Evolutionary conservation across 2,888 invertebrate species (phyloP).

Genomic region (Drosophila sordidapex): DNA sequence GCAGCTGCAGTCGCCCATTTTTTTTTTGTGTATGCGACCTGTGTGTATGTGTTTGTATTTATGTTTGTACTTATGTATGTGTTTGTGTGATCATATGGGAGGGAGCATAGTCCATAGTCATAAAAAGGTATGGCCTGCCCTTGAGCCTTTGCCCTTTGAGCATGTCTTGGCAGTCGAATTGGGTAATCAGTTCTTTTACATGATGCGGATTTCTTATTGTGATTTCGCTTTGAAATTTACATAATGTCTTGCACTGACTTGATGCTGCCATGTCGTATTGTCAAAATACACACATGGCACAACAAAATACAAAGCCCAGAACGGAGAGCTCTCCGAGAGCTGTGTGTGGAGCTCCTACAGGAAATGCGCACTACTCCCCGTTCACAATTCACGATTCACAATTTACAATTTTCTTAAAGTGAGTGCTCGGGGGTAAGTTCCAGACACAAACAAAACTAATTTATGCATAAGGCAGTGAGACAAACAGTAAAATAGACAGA

Average conservation of each 20-base stretch:
- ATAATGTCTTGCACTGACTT: conserved; percentile 57
- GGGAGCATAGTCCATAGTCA: conserved; percentile 40
- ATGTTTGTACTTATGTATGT: background rate
- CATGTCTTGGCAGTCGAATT: conserved; percentile 45
- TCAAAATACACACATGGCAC: conserved; percentile 49
- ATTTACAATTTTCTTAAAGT: conserved; percentile 71
- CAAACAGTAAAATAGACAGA: conserved; percentile 16
- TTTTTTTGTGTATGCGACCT: background rate
- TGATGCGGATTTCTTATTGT: conserved; percentile 68
- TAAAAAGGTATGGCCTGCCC: conserved; percentile 52
- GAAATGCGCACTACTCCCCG: conserved; percentile 66
- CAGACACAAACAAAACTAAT: conserved; percentile 73
- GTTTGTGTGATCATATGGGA: conserved; percentile 19
- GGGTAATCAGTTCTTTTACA: conserved; percentile 61
- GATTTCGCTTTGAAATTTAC: conserved; percentile 71
- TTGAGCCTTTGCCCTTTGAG: conserved; percentile 43
- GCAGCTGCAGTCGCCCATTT: conserved; percentile 37
- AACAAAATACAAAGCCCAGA: conserved; percentile 6
- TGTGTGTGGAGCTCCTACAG: conserved; percentile 43
- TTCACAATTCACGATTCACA: conserved; percentile 48
- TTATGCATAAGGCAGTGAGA: conserved; percentile 57
- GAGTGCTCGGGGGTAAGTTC: conserved; percentile 48
- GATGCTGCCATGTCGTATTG: conserved; percentile 59
- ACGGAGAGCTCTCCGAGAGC: background rate
- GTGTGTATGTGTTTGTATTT: conserved; percentile 14